Percentiles rank a stretch among this genome's conserved stretches.
phyloP scores from a whole-genome alignment of 2,113 vertebrate species.

The Raja brachyura region DNA sequence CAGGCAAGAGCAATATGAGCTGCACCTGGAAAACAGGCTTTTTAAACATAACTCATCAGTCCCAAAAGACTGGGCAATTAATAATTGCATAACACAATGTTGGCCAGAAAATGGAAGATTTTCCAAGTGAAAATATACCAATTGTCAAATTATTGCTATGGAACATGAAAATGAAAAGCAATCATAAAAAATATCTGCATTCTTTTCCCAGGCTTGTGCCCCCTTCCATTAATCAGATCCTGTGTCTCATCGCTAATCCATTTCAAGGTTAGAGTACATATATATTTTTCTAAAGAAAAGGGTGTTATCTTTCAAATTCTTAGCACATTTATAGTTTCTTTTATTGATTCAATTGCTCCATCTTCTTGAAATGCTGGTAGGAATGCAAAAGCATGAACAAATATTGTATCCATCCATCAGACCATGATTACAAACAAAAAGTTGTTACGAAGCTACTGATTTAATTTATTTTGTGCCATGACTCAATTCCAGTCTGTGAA shows the following conservation, averaged over 20 bases:
- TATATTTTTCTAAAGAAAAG: background rate
- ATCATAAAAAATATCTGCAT: background rate
- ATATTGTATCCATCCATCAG: background rate
- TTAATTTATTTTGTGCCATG: background rate
- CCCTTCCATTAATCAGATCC: background rate
- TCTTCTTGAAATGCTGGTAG: background rate
- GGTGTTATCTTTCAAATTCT: background rate
- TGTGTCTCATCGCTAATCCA: background rate
- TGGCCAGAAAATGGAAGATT: background rate
- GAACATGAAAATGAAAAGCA: background rate
- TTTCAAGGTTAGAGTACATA: background rate
- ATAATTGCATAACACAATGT: background rate
- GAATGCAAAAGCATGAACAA: background rate
- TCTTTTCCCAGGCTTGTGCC: background rate
- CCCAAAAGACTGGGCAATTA: background rate
- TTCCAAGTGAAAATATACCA: background rate
- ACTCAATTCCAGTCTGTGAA: background rate
- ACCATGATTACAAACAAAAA: background rate
- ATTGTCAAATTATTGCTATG: background rate
- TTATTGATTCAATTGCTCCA: background rate
- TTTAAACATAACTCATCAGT: background rate
- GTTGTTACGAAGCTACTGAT: slow-evolving; percentile 3
- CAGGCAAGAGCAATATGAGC: slow-evolving; percentile 6
- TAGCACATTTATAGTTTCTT: background rate
- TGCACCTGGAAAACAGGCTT: background rate